Percentiles rank a stretch among this genome's conserved stretches.
These are phyloP conservation scores for Marcusenius ussheri DNA, from an alignment of 2,113 vertebrate genomes.

Conservation along the genomic window DNA sequence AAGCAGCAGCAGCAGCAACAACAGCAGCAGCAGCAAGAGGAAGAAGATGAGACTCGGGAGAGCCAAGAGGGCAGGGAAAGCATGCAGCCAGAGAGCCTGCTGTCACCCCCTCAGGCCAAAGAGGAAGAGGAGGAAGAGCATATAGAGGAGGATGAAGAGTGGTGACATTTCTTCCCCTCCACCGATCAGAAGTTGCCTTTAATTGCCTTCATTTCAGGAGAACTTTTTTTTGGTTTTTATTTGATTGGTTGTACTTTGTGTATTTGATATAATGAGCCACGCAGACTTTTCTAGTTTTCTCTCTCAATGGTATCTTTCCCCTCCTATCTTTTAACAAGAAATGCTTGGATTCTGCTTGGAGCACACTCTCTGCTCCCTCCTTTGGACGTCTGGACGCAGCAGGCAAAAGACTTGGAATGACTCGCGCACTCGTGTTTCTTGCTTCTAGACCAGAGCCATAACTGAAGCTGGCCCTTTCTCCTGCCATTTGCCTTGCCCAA, in stretches of 20 bases:
- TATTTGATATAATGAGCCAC: background rate
- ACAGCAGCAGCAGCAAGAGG: conserved; percentile 45
- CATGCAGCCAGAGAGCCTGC: conserved; percentile 39
- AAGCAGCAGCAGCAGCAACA: conserved; percentile 63
- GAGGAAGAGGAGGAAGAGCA: conserved; percentile 56
- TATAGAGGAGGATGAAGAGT: conserved; percentile 41
- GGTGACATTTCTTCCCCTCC: conserved; percentile 29
- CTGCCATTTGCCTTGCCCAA: background rate
- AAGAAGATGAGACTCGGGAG: conserved; percentile 27
- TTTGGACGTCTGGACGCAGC: conserved; percentile 18
- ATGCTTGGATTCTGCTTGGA: conserved; percentile 32
- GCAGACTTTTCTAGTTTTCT: background rate
- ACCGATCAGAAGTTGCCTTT: conserved; percentile 25
- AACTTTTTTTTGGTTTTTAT: conserved; percentile 22
- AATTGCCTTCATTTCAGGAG: conserved; percentile 34
- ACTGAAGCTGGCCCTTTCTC: background rate
- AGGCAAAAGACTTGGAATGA: background rate
- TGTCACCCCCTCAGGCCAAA: conserved; percentile 57
- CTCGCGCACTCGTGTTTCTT: background rate
- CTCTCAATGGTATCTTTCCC: background rate
- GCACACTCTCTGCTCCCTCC: background rate
- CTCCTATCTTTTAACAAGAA: conserved; percentile 4
- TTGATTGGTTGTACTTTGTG: conserved; percentile 3
- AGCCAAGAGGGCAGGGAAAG: conserved; percentile 28
- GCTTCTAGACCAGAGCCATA: background rate